phyloP scores from a whole-genome alignment of 1,140 invertebrate genomes.

The Tetranychus urticae region DNA sequence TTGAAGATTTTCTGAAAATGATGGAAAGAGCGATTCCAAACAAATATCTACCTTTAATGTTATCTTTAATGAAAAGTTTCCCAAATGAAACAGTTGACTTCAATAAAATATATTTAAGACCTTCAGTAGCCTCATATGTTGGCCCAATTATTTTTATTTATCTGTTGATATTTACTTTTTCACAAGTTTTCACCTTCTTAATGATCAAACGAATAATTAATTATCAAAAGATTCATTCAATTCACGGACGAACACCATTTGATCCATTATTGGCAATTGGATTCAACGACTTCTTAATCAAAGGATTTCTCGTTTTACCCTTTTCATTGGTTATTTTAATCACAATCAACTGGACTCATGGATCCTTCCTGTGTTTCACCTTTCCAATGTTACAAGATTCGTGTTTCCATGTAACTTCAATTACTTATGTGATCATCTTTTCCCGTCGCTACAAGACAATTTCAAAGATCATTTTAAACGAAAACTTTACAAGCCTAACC shows the following conservation, averaged over 20 bases:
- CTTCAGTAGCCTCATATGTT: neutral
- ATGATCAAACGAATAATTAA: neutral
- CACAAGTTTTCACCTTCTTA: neutral
- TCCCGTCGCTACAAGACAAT: slow-evolving; percentile 38
- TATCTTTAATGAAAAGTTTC: neutral
- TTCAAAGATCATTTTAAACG: slow-evolving; percentile 19
- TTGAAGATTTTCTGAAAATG: too few relatives aligned
- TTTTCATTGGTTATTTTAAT: slow-evolving; percentile 1
- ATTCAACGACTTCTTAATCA: neutral
- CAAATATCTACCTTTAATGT: neutral
- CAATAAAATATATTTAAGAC: neutral
- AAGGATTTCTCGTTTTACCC: neutral
- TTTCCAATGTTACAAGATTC: slow-evolving; percentile 47
- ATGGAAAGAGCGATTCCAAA: neutral
- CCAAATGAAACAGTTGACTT: neutral
- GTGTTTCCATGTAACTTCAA: slow-evolving; percentile 38
- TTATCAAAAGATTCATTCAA: neutral
- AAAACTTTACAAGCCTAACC: slow-evolving; percentile 14
- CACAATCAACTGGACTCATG: slow-evolving; percentile 36
- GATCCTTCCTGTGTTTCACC: slow-evolving; percentile 44
- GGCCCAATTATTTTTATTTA: neutral
- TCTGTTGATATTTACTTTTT: neutral
- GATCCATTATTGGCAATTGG: neutral
- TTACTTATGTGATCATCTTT: slow-evolving; percentile 40
- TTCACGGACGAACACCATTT: neutral